Conservation (phyloP, 2,797 vertebrate species). For the Myotis planiceps region DNA sequence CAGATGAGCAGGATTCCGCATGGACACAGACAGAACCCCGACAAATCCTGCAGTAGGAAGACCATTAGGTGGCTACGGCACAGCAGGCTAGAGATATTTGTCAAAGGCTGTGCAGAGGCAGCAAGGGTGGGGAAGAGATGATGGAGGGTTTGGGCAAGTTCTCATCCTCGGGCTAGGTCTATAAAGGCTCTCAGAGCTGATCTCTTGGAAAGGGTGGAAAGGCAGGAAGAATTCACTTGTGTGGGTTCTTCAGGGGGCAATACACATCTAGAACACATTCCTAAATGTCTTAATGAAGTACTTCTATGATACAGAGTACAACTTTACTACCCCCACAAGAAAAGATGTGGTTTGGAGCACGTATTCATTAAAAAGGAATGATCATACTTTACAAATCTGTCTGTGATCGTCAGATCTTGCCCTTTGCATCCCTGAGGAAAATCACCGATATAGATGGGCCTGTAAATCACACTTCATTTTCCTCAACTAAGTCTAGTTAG, state of each 20-base stretch:
- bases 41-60: background rate
- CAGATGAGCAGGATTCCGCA: accelerated
- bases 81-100: background rate
- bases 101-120: background rate
- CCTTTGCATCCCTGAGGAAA: background rate
- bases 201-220: background rate
- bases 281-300: background rate
- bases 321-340: background rate
- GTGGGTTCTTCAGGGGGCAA: background rate
- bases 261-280: background rate
- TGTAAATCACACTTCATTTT: background rate
- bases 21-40: background rate
- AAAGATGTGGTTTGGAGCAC: conserved; percentile 3
- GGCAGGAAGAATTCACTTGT: background rate
- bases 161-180: background rate
- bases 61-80: too few species aligned
- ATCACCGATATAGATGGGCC: background rate
- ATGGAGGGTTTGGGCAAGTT: background rate
- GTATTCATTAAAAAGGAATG: conserved; percentile 36
- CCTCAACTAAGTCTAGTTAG: background rate
- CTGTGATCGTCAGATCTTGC: background rate
- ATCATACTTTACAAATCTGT: background rate
- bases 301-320: background rate
- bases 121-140: background rate
- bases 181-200: background rate